phyloP scores from a whole-genome alignment of 2,797 vertebrate genomes.

The Rachycentron canadum region DNA sequence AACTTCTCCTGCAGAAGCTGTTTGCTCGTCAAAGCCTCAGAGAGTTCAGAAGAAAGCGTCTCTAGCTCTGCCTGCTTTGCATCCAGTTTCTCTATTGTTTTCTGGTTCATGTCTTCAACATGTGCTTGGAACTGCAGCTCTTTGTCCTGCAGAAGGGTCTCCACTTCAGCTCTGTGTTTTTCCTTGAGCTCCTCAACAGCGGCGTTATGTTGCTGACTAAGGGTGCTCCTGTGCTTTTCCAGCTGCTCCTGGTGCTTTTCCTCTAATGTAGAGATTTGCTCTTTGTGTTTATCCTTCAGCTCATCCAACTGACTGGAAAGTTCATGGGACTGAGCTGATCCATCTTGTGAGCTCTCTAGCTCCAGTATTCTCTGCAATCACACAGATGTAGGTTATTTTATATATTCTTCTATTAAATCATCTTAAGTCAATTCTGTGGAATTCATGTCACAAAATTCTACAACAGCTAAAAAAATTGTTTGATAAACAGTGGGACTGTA shows the following conservation, averaged over 20 bases:
- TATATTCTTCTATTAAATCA: background rate
- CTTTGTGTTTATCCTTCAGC: constrained; percentile 86
- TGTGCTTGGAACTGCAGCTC: constrained; percentile 89
- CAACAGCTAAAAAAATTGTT: constrained; percentile 18
- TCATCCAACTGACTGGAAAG: constrained; percentile 84
- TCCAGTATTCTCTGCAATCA: constrained; percentile 93
- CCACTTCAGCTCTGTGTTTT: constrained; percentile 84
- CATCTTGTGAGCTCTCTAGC: constrained; percentile 91
- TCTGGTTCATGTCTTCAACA: constrained; percentile 94
- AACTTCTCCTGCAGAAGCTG: constrained; percentile 87
- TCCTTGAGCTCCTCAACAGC: constrained; percentile 86
- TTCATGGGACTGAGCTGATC: constrained; percentile 80
- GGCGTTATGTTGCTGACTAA: constrained; percentile 83
- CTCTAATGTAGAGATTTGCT: constrained; percentile 85
- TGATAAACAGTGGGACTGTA: background rate
- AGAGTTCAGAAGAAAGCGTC: constrained; percentile 88
- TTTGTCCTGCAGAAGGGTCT: constrained; percentile 88
- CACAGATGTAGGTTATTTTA: constrained; percentile 38
- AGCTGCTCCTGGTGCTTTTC: constrained; percentile 88
- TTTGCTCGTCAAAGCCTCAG: constrained; percentile 85
- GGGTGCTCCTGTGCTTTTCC: constrained; percentile 81
- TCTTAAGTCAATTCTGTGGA: background rate
- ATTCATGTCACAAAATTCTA: constrained; percentile 9
- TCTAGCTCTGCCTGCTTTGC: constrained; percentile 93
- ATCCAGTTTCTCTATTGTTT: constrained; percentile 92